Base-by-base conservation (phyloP, 2,888 invertebrate genomes). In the Nesidiocoris tenuis region DNA sequence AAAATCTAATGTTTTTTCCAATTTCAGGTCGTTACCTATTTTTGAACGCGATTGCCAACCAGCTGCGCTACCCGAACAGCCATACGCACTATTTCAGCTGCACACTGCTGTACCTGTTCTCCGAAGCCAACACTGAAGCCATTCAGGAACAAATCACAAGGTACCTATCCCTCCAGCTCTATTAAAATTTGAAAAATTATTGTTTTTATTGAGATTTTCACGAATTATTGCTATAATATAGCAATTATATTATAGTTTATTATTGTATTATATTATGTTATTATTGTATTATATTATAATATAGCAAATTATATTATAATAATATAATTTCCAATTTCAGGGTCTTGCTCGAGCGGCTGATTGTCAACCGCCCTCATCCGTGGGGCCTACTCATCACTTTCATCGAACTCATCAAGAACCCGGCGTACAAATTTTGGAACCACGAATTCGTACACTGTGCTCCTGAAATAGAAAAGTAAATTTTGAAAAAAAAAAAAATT, bases 21-120 rank as follows among this genome's bases (percentile, higher is more conserved):
- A n/a, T n/a, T 80, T 19, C 79, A 84, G 83, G 81, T 81, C 90
- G 96, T 64, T 99, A 99, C 84, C 85, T 99, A 82, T 98, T 99
- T 86, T 87, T 99, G 83, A 99, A 99, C 84, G 97, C 98, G 1
- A 96, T 99, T 80, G 98, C 98, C 66, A 99, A 99, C 85, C 99
- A 99, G 83, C 86, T 99, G 82, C 90, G 99, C 22, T 99, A 98
- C 85, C 99, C 99, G 12, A 99, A 99, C 85, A 98, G 96, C 82
- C 99, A 99, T 86, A 99, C 99, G 19, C 98, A 99, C 86, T 99
- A 99, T 86, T 99, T 99, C 87, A 98, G 98, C 82, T 98, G 98
- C 84, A 95, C 96, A 55, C 88, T 99, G 70, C 87, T 99, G 79
- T 98, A 98, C 84, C 87, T 99, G 81, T 99, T 99, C 85, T 95